Conservation (phyloP, 1,140 invertebrate species). For the Dendroctonus ponderosae region DNA sequence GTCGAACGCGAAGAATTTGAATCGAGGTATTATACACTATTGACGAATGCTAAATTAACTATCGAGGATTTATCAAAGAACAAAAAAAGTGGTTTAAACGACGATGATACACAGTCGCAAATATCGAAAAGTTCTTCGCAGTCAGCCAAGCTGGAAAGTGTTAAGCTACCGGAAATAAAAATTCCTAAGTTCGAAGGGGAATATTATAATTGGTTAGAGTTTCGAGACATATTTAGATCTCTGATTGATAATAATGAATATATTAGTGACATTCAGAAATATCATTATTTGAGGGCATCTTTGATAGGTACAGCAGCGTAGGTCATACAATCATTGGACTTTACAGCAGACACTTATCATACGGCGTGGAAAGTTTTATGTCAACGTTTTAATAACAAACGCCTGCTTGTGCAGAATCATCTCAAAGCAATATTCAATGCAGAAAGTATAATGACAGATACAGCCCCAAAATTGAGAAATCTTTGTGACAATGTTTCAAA, state of each 20-base stretch:
- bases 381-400: constrained; percentile 2
- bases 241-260: background rate
- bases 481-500: background rate
- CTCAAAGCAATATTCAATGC: background rate
- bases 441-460: background rate
- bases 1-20: too few relatives aligned
- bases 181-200: background rate
- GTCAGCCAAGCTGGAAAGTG: too few relatives aligned
- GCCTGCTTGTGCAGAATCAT: constrained; percentile 2
- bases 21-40: too few relatives aligned
- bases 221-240: constrained; percentile 5
- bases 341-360: constrained; percentile 2
- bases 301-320: background rate
- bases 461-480: background rate
- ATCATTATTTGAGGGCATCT: constrained; percentile 1
- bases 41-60: too few relatives aligned
- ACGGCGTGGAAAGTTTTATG: too few relatives aligned
- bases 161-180: background rate
- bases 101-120: too few relatives aligned
- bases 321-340: constrained; percentile 1
- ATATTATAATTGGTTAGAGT: constrained; percentile 4
- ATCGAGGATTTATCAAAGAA: too few relatives aligned
- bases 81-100: too few relatives aligned
- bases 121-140: too few relatives aligned
- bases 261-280: constrained; percentile 2